A percentile compares a stretch with the other conserved stretches of the same genome.
phyloP scores from a whole-genome alignment of 2,113 vertebrate genomes.

The Condylura cristata region DNA sequence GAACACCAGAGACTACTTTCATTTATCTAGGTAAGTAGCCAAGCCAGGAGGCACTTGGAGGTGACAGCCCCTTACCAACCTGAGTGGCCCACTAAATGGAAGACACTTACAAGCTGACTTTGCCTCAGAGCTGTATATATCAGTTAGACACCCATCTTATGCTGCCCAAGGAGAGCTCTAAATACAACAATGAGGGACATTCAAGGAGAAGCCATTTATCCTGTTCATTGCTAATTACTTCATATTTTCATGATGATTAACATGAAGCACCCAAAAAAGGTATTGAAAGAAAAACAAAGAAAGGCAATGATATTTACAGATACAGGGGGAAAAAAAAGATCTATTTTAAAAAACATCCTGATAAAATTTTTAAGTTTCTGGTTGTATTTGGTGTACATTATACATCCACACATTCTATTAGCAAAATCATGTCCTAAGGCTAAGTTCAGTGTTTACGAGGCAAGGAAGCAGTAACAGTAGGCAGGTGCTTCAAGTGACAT shows the following conservation, averaged over 20 bases:
- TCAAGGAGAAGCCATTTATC: background rate
- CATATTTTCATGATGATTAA: background rate
- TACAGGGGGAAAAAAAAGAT: background rate
- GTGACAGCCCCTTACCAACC: background rate
- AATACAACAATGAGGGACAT: background rate
- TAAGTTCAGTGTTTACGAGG: background rate
- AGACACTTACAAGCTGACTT: background rate
- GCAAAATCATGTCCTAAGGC: background rate
- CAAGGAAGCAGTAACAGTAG: background rate
- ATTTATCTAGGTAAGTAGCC: background rate
- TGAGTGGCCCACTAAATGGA: background rate
- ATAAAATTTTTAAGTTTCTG: background rate
- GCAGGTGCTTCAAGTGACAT: accelerated
- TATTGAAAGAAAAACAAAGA: no score
- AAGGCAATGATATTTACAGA: background rate
- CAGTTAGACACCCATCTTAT: background rate
- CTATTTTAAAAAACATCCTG: background rate
- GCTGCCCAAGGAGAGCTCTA: background rate
- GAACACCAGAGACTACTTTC: background rate
- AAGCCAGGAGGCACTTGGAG: background rate
- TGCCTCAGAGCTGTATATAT: background rate
- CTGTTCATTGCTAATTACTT: background rate
- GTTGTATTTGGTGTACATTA: background rate
- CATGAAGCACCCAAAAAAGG: background rate
- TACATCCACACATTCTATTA: background rate